phyloP scores from a whole-genome alignment of 1,140 invertebrate species.

The Ruditapes philippinarum region DNA sequence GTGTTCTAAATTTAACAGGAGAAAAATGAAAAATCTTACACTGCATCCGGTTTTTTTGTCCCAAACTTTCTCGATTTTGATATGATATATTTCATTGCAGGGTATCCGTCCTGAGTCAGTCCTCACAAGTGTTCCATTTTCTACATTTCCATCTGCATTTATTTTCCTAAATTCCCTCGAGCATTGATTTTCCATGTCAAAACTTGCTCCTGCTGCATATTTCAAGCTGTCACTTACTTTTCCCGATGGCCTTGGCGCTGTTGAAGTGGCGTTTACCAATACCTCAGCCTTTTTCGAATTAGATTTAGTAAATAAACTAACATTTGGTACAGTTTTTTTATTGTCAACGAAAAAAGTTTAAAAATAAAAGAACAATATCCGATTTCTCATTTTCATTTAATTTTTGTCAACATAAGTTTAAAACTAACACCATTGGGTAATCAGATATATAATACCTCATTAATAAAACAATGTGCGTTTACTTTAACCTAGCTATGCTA shows the following conservation, averaged over 20 bases:
- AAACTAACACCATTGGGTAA: too few species aligned
- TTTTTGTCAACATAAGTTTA: too few species aligned
- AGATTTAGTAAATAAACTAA: too few species aligned
- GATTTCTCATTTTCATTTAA: too few species aligned
- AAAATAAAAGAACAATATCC: too few species aligned
- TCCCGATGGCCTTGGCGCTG: constrained; percentile 11
- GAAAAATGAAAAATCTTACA: too few species aligned
- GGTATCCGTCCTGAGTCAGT: neutral
- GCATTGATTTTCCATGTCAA: neutral
- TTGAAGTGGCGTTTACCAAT: neutral
- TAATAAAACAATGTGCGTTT: too few species aligned
- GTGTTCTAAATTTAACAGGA: too few species aligned
- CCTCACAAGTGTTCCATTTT: neutral
- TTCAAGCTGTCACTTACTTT: neutral
- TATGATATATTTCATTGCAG: constrained; percentile 14
- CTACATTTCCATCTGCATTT: neutral
- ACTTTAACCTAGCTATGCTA: too few species aligned
- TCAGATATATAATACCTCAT: too few species aligned
- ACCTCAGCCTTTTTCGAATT: neutral
- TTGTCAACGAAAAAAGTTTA: too few species aligned
- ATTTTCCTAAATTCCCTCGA: neutral
- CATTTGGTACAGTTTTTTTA: too few species aligned
- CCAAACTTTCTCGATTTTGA: constrained; percentile 18
- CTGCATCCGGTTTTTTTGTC: neutral
- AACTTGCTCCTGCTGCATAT: neutral